Evolutionary conservation across 1,140 invertebrate genomes (phyloP), one percentile per base, ranked within the genome.

Genomic region (Drosophila pallidifrons): DNA sequence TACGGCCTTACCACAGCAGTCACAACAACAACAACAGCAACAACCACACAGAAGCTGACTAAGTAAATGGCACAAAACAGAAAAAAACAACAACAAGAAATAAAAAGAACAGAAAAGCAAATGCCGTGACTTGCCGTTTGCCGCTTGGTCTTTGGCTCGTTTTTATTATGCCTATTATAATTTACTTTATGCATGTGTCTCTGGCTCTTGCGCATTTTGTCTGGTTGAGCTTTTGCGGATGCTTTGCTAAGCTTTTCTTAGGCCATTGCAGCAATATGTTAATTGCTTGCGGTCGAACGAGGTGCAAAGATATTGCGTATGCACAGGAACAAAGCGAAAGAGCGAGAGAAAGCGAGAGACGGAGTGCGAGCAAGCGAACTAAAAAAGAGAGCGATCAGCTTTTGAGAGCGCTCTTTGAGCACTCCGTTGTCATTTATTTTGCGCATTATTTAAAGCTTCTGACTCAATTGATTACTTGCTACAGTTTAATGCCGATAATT

Each of bases 131-230:
- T 88, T 83, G 69, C 68, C 57, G 73, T 77, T 88, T 83, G 69
- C 68, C 60, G 65, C 74, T 63, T 75, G 63, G 59, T 61, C 82
- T 80, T 88, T 72, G 87, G 58, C 67, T 67, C 30, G 69, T 81
- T 81, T 88, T 88, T 88, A 88, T 88, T 89, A 88, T 89, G 81
- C 86, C 83, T 83, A 88, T 88, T 88, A 88, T 88, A 88, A 88
- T 88, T 88, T 88, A 83, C 81, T 88, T 88, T 88, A 88, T 89
- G 83, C 81, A 81, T 83, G 77, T 83, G 69, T 59, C 65, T 64
- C 54, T 69, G 28, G 28, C 63, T 58, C 58, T 52, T 35, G 32
- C 66, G 20, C 66, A 54, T 55, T 13, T 67, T 71, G 54, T 43
- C 8, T 64, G 46, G 52, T 61, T 71, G 51, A 71, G 82, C 69